phyloP scores from a whole-genome alignment of 2,888 invertebrate species.

The Pseudococcus viburni region DNA sequence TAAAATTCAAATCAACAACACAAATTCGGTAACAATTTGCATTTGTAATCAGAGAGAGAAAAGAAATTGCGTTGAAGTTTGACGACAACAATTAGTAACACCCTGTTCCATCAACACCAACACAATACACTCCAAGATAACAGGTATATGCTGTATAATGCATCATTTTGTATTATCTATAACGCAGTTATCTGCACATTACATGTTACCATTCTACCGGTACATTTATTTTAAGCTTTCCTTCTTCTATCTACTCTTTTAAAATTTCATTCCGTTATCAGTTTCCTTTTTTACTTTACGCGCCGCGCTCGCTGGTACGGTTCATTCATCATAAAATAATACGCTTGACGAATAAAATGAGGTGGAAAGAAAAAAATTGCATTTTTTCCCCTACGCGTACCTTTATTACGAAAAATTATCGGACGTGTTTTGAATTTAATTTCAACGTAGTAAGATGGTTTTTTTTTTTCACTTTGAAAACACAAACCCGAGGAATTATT shows the following conservation, averaged over 20 bases:
- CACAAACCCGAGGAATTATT: neutral
- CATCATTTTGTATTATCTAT: constrained; percentile 65
- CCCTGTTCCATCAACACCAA: constrained; percentile 61
- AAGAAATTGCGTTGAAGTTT: constrained; percentile 37
- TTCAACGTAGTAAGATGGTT: neutral
- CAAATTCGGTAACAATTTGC: constrained; percentile 30
- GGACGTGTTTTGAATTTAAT: constrained; percentile 15
- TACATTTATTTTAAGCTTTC: constrained; percentile 66
- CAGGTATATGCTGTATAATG: constrained; percentile 62
- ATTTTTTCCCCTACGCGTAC: neutral
- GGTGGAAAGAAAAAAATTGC: constrained; percentile 56
- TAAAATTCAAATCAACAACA: constrained; percentile 18
- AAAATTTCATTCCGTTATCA: constrained; percentile 65
- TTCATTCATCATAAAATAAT: constrained; percentile 59
- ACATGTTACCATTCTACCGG: constrained; percentile 66
- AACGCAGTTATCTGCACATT: constrained; percentile 64
- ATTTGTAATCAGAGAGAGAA: constrained; percentile 25
- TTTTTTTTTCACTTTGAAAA: neutral
- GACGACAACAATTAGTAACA: constrained; percentile 56
- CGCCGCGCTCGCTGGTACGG: neutral
- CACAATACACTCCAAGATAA: constrained; percentile 58
- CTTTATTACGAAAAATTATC: constrained; percentile 40
- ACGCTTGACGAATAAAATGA: constrained; percentile 58
- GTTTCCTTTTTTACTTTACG: constrained; percentile 61
- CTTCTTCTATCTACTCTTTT: constrained; percentile 64